Conservation (phyloP, 2,888 invertebrate species). For the Pseudeuparius sepicola region DNA sequence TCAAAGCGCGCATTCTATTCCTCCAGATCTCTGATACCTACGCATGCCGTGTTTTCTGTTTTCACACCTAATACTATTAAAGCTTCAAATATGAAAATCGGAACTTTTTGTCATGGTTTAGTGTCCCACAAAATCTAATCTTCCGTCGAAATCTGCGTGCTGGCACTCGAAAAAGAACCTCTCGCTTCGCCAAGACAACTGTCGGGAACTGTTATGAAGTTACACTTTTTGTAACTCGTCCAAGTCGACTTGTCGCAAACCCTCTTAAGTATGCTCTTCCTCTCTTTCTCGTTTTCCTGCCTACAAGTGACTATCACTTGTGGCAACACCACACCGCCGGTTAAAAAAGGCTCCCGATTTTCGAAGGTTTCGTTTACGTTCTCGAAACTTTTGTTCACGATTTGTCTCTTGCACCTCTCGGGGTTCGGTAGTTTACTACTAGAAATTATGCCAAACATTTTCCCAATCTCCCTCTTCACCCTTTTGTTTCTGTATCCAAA, state of each 20-base stretch:
- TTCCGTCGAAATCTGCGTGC: constrained; percentile 38
- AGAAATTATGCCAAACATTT: constrained; percentile 38
- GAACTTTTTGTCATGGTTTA: no score
- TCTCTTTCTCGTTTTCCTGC: constrained; percentile 29
- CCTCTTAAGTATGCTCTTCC: constrained; percentile 36
- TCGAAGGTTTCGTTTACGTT: constrained; percentile 20
- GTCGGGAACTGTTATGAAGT: constrained; percentile 37
- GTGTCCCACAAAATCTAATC: no score
- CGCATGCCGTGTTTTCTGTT: no score
- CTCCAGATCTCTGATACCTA: no score
- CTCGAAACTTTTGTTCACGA: constrained; percentile 21
- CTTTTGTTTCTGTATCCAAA: constrained; percentile 67
- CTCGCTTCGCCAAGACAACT: constrained; percentile 36
- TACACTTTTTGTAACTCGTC: constrained; percentile 34
- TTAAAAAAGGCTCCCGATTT: constrained; percentile 16
- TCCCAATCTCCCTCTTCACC: constrained; percentile 47
- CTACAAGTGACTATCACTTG: constrained; percentile 36
- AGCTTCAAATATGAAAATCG: no score
- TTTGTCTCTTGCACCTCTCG: constrained; percentile 14
- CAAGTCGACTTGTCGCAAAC: constrained; percentile 35
- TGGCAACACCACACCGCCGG: constrained; percentile 24
- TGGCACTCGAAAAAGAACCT: constrained; percentile 39
- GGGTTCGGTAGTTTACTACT: constrained; percentile 14
- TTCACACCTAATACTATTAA: no score
- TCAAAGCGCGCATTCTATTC: no score